Base-by-base conservation (phyloP, 1,140 invertebrate species). In the Aphaenogaster ashmeadi region DNA sequence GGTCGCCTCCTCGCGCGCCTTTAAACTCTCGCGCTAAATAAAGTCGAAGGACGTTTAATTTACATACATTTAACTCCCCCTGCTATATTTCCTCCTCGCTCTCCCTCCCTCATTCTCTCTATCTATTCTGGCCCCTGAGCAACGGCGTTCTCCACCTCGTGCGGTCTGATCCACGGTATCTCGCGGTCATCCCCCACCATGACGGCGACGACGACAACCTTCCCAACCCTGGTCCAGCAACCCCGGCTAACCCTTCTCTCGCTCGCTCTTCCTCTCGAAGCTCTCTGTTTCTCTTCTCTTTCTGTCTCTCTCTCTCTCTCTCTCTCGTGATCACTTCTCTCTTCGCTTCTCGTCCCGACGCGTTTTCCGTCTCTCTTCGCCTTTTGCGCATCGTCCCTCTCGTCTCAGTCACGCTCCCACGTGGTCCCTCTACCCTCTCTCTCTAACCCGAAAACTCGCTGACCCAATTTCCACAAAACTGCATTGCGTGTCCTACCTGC, bases 381-480 rank as follows among this genome's bases (percentile, higher is more conserved):
- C 66, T 38, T 27, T 60, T 36, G 27, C 41, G 11, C 54, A 47
- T 84, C 13, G 11, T 7, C 52, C 38, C 13, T 38, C 11, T 60
- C 54, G 3, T 58, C 33, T 60, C 66, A 62, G 44, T 8, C 36
- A 18, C 11, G 11, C 74, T 33, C 52, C 21, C 15, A 47, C 62
- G 41, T 38, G 27, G n/a, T 75, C 54, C 47, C 72, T 47, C 47
- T 44, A 54, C 44, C 38, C 72, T 11, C 83, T 87, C 79, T 67
- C 80, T 86, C 85, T 80, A 84, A 54, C 90, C 88, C 89, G 87
- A 91, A 93, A 93, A 93, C 79, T 93, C 90, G 87, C 90, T 93
- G 92, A 93, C 90, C 93, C 84, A 93, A 93, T 94, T 93, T 93
- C 87, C 69, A 72, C 50, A 77, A 90, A 92, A 88, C 92, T 93